phyloP scores from a whole-genome alignment of 2,888 invertebrate species.

The Tryphoninae sp. region DNA sequence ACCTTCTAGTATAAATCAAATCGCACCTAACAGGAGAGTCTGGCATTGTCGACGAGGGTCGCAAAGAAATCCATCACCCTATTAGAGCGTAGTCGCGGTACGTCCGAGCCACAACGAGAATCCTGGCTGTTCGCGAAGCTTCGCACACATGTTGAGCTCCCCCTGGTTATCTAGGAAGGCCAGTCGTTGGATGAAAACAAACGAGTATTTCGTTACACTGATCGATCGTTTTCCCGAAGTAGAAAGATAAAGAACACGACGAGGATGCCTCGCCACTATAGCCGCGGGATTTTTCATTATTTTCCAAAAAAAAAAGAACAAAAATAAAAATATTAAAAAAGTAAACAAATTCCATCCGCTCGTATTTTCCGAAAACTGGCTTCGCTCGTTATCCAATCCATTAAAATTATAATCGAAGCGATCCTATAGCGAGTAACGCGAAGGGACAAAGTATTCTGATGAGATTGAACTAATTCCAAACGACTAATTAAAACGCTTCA shows the following conservation, averaged over 20 bases:
- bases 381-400: neutral
- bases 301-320: slow-evolving; percentile 1
- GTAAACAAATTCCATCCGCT: neutral
- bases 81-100: slow-evolving; percentile 65
- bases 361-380: neutral
- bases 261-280: neutral
- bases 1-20: slow-evolving; percentile 52
- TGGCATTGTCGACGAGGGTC: slow-evolving; percentile 20
- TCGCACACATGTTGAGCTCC: slow-evolving; percentile 22
- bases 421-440: neutral
- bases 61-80: slow-evolving; percentile 66
- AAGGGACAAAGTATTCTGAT: neutral
- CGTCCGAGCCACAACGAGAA: slow-evolving; percentile 33
- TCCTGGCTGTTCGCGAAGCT: slow-evolving; percentile 24
- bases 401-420: slow-evolving; percentile 6
- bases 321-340: neutral
- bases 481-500: slow-evolving; percentile 40
- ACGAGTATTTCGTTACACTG: slow-evolving; percentile 60
- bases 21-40: slow-evolving; percentile 39
- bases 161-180: slow-evolving; percentile 18
- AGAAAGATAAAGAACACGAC: slow-evolving; percentile 9
- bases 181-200: slow-evolving; percentile 58
- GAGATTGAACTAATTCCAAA: slow-evolving; percentile 23
- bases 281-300: neutral
- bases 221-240: slow-evolving; percentile 56